These are phyloP conservation scores for Anastrepha ludens DNA, from an alignment of 1,140 invertebrate genomes.

Conservation along the genomic window DNA sequence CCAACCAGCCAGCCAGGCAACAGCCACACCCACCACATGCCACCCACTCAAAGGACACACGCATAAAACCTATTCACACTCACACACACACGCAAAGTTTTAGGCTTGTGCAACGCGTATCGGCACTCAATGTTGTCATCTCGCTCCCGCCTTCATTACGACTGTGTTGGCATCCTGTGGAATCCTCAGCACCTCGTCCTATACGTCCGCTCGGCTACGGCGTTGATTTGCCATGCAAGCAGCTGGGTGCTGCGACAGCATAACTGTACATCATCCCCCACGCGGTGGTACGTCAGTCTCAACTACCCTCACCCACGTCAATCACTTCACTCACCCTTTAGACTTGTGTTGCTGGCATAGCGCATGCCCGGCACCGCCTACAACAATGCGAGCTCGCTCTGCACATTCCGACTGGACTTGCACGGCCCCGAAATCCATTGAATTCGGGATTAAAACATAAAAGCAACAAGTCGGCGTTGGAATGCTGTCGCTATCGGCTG, in stretches of 20 bases:
- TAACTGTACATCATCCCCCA: constrained; percentile 63
- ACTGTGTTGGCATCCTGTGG: constrained; percentile 58
- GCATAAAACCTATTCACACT: neutral
- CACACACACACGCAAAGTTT: neutral
- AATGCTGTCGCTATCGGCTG: neutral
- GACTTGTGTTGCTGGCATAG: neutral
- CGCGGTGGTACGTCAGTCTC: neutral
- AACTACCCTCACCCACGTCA: neutral
- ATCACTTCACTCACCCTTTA: neutral
- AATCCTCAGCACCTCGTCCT: constrained; percentile 59
- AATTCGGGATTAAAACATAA: constrained; percentile 49
- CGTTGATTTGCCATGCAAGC: constrained; percentile 51
- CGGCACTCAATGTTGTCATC: constrained; percentile 60
- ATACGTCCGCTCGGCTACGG: neutral
- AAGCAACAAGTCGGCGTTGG: constrained; percentile 53
- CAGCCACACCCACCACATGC: constrained; percentile 18
- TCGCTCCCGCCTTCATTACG: constrained; percentile 62
- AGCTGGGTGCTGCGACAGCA: constrained; percentile 55
- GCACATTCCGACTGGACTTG: constrained; percentile 50
- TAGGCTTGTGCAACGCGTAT: neutral
- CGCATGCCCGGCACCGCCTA: constrained; percentile 71
- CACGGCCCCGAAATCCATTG: constrained; percentile 39
- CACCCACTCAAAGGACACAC: neutral
- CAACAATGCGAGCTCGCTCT: neutral
- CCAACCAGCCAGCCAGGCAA: constrained; percentile 50